Evolutionary conservation across 2,797 vertebrate genomes (phyloP).

Genomic region (Arctocebus calabarensis): DNA sequence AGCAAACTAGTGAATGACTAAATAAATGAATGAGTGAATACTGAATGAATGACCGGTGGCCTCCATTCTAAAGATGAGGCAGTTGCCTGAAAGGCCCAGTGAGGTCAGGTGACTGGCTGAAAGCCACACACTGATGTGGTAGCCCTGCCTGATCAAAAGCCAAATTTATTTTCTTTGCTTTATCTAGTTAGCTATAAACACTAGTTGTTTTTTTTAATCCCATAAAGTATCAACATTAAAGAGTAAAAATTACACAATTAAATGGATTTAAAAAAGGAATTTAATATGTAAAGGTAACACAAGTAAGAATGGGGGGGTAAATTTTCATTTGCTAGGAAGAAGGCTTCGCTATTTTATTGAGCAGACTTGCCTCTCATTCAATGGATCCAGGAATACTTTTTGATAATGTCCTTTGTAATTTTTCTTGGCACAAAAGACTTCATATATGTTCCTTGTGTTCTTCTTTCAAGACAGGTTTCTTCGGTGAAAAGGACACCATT

Average conservation of each 20-base stretch:
- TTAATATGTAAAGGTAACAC: not conserved
- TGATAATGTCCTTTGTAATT: not conserved
- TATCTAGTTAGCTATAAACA: not conserved
- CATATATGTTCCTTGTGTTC: not conserved
- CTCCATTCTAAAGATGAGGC: not conserved
- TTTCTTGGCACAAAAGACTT: not conserved
- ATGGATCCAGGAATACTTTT: slow-evolving; percentile 15
- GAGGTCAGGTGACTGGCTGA: slow-evolving; percentile 19
- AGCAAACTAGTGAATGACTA: slow-evolving; percentile 24
- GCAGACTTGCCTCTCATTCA: not conserved
- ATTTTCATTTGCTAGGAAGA: not conserved
- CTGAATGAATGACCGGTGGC: not conserved
- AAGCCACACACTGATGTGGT: not conserved
- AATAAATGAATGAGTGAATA: not conserved
- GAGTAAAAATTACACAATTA: not conserved
- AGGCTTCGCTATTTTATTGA: not conserved
- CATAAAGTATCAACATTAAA: slow-evolving; percentile 26
- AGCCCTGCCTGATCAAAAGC: not conserved
- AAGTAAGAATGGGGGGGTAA: not conserved
- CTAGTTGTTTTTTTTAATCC: not conserved
- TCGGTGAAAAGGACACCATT: not conserved
- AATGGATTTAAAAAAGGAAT: not conserved
- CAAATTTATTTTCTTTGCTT: slow-evolving; percentile 8
- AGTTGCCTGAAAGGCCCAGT: not conserved
- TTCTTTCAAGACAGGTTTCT: not conserved